Conservation (phyloP, 2,797 vertebrate genomes). For the Emys orbicularis region DNA sequence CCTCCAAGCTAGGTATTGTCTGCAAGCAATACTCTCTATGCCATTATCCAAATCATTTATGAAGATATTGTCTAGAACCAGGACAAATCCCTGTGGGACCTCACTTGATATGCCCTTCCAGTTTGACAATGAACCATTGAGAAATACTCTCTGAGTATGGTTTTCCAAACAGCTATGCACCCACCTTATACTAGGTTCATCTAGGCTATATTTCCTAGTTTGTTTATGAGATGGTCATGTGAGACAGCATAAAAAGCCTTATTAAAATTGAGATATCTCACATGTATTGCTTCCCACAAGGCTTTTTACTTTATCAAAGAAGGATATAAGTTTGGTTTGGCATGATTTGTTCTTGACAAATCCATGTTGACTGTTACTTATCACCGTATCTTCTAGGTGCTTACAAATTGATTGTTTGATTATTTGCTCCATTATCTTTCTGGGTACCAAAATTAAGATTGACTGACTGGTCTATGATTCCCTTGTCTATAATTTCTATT, state of each 20-base stretch:
- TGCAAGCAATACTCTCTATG: not conserved
- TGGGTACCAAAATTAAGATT: not conserved
- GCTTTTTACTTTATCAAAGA: not conserved
- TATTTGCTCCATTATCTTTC: no score
- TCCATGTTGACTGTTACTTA: not conserved
- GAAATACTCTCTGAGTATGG: not conserved
- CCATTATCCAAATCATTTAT: not conserved
- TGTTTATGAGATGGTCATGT: not conserved
- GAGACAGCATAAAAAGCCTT: not conserved
- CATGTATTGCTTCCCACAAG: not conserved
- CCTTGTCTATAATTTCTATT: not conserved
- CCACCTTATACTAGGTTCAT: not conserved
- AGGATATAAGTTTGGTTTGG: not conserved
- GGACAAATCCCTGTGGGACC: not conserved
- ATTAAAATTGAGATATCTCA: not conserved
- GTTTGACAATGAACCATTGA: not conserved
- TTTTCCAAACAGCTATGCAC: not conserved
- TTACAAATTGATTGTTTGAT: not conserved
- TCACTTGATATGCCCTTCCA: not conserved
- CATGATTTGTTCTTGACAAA: not conserved
- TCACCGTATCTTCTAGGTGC: not conserved
- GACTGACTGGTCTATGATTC: not conserved
- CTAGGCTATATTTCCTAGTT: not conserved
- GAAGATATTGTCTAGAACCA: not conserved
- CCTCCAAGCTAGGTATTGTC: not conserved